These are phyloP conservation scores for Callyntrura sp. DNA, from an alignment of 2,888 invertebrate species.

Conservation along the genomic window DNA sequence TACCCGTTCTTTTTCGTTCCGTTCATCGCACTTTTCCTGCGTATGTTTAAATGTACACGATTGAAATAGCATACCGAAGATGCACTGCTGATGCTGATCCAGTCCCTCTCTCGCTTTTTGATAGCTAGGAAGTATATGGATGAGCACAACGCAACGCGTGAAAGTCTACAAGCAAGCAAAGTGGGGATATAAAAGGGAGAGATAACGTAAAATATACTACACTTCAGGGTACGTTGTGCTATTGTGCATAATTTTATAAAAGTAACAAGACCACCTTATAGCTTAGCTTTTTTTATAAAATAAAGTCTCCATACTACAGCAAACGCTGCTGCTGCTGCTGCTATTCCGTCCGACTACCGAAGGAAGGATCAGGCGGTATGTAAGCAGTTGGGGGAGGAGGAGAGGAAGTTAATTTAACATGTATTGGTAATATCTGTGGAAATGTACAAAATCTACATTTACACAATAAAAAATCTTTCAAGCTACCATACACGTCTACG, in stretches of 20 bases:
- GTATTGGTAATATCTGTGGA: conserved; percentile 10
- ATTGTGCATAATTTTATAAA: too few relatives aligned
- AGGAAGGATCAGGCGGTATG: background rate
- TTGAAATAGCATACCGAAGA: conserved; percentile 34
- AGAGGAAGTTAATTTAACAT: background rate
- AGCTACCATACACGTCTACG: background rate
- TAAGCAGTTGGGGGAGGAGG: background rate
- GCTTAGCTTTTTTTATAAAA: background rate
- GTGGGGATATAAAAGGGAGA: background rate
- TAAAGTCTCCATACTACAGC: conserved; percentile 9
- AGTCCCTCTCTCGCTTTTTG: too few relatives aligned
- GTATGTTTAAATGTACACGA: background rate
- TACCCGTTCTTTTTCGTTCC: conserved; percentile 43
- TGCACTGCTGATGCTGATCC: conserved; percentile 56
- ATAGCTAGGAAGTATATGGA: background rate
- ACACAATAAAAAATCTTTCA: too few relatives aligned
- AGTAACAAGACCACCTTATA: conserved; percentile 5
- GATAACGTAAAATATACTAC: background rate
- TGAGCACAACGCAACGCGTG: background rate
- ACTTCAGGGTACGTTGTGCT: background rate
- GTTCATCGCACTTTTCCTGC: conserved; percentile 54
- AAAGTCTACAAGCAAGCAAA: background rate
- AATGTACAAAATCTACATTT: background rate
- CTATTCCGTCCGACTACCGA: background rate
- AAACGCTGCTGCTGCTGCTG: background rate